Conservation (phyloP, 2,113 vertebrate species). For the Mormyrus lacerda region DNA sequence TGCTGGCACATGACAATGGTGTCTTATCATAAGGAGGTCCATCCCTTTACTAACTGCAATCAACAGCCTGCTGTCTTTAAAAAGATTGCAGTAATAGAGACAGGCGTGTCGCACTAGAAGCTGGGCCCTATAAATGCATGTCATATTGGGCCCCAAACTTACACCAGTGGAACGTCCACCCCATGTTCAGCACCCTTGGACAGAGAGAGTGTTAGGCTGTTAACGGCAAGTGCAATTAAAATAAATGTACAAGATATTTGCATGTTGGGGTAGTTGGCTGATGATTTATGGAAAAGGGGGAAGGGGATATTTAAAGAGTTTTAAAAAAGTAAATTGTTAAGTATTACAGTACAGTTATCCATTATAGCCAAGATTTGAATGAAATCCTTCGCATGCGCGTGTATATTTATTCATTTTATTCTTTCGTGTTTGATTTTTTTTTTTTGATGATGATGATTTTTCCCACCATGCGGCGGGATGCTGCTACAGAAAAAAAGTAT, state of each 20-base stretch:
- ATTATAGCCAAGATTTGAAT: background rate
- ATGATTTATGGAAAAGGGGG: background rate
- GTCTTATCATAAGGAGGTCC: background rate
- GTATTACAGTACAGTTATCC: background rate
- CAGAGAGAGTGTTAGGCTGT: background rate
- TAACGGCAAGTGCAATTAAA: background rate
- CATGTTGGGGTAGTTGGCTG: background rate
- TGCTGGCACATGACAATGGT: background rate
- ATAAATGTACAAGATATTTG: background rate
- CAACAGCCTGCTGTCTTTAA: background rate
- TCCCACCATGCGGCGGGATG: background rate
- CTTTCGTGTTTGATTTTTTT: background rate
- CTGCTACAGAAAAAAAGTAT: background rate
- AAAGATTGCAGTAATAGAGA: background rate
- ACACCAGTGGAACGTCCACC: background rate
- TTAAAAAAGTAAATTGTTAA: background rate
- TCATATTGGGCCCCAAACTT: background rate
- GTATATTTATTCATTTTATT: background rate
- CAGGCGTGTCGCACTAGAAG: background rate
- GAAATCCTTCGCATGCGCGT: background rate
- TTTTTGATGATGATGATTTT: background rate
- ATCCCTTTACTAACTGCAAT: background rate
- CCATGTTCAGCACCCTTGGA: background rate
- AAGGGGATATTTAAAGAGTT: background rate
- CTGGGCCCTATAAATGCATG: too few species aligned